Base-by-base conservation (phyloP, 1,140 invertebrate species). In the Penaeus chinensis region DNA sequence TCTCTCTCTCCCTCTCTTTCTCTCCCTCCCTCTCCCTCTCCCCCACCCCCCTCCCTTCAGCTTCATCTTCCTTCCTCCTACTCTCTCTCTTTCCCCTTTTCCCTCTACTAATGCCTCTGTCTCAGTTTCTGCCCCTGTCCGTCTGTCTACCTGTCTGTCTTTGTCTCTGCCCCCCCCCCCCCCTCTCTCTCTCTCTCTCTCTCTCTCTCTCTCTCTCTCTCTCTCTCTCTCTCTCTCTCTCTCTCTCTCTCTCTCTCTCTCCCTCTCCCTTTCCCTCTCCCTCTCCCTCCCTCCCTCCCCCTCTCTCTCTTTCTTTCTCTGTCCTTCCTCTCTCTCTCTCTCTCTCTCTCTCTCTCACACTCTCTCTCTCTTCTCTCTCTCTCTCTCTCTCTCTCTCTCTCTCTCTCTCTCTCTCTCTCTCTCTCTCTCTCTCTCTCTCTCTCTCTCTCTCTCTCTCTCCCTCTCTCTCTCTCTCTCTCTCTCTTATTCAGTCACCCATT, bases 371-470 rank as follows among this genome's bases (percentile, higher is more conserved):
- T 32, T 37, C 42, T 37, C 42, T 37, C 24, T 79, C 77, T 79
- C 77, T 32, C 77, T 32, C 77, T 32, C 77, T 32, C 77, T 32
- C 77, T 79, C 77, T 79, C 77, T 79, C 77, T 79, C 77, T 79
- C 77, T 79, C 77, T 79, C 77, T 79, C 77, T 79, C 77, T 79
- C 54, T 79, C 77, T 79, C 54, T 79, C 77, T 79, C 77, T 79
- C 77, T 79, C 77, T 79, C 77, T 79, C 77, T 79, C 77, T 79
- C 77, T 69, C 66, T 69, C 66, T 69, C 66, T 69, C 66, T 71
- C 66, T 71, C 66, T 71, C 66, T 71, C 66, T 71, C 18, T 37
- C 77, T 37, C 77, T 37, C 77, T 22, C 66, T 22, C 66, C 4
- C 66, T 22, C 66, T 22, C 66, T 22, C 66, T 22, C 66, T 22